These are phyloP conservation scores for Orthosia cruda DNA, from an alignment of 2,888 invertebrate genomes.

Conservation along the genomic window DNA sequence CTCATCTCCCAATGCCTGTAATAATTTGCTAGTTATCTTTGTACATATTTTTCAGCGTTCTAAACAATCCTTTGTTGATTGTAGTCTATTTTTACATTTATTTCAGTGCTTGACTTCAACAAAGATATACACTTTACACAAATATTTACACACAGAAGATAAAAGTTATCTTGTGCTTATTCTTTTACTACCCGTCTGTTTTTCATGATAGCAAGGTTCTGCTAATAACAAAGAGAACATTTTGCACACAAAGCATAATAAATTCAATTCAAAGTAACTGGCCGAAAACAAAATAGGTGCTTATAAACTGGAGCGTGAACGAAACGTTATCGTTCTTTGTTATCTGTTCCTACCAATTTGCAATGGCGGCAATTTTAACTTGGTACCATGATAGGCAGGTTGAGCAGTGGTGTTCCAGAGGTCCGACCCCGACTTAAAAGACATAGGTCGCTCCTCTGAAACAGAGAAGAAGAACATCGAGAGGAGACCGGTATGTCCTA, in stretches of 20 bases:
- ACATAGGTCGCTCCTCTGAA: no score
- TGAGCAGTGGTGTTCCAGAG: no score
- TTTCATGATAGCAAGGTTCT: constrained; percentile 29
- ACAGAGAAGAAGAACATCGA: no score
- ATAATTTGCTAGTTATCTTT: neutral
- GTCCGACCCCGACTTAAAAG: no score
- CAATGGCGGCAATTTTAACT: neutral
- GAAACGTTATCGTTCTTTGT: constrained; percentile 36
- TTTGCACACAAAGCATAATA: constrained; percentile 19
- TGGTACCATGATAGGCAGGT: neutral
- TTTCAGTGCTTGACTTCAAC: constrained; percentile 14
- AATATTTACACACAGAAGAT: constrained; percentile 35
- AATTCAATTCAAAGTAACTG: constrained; percentile 8
- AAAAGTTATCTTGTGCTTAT: constrained; percentile 41
- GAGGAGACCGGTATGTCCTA: no score
- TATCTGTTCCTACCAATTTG: constrained; percentile 10
- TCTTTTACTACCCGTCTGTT: constrained; percentile 39
- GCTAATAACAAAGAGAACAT: constrained; percentile 1
- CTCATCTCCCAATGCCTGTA: neutral
- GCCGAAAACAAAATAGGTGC: constrained; percentile 1
- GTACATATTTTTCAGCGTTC: neutral
- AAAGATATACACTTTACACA: neutral
- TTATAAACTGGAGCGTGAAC: constrained; percentile 16
- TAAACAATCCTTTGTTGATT: constrained; percentile 4
- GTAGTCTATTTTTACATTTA: constrained; percentile 39